phyloP scores from a whole-genome alignment of 1,140 invertebrate genomes.

The Bombus sibiricus region DNA sequence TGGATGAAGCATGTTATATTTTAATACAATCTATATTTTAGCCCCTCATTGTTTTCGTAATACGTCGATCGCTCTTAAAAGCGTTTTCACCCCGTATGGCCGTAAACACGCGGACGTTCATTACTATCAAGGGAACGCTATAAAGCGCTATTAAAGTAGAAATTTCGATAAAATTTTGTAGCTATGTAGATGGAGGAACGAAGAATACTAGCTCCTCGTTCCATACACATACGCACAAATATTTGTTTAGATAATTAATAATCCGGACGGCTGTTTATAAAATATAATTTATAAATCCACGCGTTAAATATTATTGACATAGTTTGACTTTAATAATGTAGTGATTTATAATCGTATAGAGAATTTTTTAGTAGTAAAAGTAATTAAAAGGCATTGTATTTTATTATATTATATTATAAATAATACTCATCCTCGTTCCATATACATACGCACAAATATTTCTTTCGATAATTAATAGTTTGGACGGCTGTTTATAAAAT shows the following conservation, averaged over 20 bases:
- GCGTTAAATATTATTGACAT: too few species aligned
- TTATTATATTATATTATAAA: too few species aligned
- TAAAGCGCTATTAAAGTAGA: background rate
- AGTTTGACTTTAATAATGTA: too few species aligned
- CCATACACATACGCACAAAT: background rate
- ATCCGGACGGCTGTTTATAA: too few species aligned
- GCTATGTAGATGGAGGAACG: too few species aligned
- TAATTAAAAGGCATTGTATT: too few species aligned
- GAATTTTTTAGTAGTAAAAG: too few species aligned
- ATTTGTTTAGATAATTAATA: background rate
- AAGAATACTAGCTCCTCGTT: background rate
- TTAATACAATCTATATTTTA: background rate
- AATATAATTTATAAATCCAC: too few species aligned
- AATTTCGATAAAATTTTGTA: slow-evolving; percentile 3
- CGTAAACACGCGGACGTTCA: background rate
- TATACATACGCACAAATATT: background rate
- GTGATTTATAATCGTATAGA: too few species aligned
- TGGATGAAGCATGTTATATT: background rate
- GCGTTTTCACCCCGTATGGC: background rate
- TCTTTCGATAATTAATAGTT: background rate
- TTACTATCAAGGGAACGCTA: background rate
- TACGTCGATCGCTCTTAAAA: background rate
- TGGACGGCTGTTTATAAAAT: too few species aligned
- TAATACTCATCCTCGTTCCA: too few species aligned
- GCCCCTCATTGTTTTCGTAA: background rate